Conservation (phyloP, 2,888 invertebrate species). For the Campoletis raptor region DNA sequence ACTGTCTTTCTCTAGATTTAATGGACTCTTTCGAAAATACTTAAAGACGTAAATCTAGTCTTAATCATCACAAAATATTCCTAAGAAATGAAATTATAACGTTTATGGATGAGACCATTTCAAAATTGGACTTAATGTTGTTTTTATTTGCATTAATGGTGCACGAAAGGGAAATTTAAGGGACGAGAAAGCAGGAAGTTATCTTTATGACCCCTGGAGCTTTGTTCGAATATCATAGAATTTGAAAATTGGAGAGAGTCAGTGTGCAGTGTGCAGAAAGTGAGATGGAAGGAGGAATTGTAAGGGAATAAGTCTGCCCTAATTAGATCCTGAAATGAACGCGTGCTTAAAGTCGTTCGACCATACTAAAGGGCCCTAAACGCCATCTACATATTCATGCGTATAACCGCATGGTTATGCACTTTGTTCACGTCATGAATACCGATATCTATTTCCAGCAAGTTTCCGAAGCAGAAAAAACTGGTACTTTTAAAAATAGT, state of each 20-base stretch:
- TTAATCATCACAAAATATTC: not conserved
- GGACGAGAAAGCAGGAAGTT: constrained; percentile 45
- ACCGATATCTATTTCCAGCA: constrained; percentile 14
- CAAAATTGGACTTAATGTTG: not conserved
- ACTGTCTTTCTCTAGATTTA: not conserved
- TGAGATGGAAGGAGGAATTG: constrained; percentile 1
- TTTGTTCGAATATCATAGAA: constrained; percentile 33
- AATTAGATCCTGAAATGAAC: constrained; percentile 70
- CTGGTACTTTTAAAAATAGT: not conserved
- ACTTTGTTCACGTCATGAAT: constrained; percentile 51
- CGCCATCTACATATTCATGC: constrained; percentile 80
- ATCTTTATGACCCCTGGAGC: constrained; percentile 40
- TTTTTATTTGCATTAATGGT: not conserved
- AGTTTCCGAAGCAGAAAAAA: not conserved
- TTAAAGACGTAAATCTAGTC: not conserved
- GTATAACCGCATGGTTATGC: constrained; percentile 73
- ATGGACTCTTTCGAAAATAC: not conserved
- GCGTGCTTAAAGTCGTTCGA: constrained; percentile 69
- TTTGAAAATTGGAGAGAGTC: constrained; percentile 40
- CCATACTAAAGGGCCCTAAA: constrained; percentile 73
- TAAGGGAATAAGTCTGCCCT: constrained; percentile 64
- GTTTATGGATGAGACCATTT: not conserved
- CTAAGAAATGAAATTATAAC: not conserved
- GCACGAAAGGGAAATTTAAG: constrained; percentile 20
- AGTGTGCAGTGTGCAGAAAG: not conserved